A percentile compares a stretch with the other conserved stretches of the same genome.
Evolutionary conservation across 2,888 invertebrate genomes (phyloP).

Genomic region (Sesia apiformis): DNA sequence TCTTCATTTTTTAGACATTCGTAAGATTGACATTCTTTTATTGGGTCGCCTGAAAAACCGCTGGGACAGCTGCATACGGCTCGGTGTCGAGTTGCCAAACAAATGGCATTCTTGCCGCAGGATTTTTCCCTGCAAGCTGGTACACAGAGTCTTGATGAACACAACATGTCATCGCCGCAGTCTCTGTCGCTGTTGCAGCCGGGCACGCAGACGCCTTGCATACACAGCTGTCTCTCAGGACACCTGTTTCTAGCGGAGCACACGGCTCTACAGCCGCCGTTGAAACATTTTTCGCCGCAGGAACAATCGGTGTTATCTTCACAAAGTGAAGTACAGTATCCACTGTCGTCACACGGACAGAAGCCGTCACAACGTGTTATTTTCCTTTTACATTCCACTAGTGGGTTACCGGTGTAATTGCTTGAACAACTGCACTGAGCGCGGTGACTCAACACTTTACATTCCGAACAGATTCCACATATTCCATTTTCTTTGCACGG

Average conservation of each 20-base stretch:
- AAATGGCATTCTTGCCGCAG: constrained; percentile 87
- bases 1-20: constrained; percentile 85
- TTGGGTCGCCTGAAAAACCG: constrained; percentile 88
- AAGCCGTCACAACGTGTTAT: constrained; percentile 81
- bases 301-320: constrained; percentile 79
- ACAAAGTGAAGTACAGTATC: constrained; percentile 85
- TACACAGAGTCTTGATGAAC: constrained; percentile 78
- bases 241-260: constrained; percentile 83
- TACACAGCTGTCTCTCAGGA: constrained; percentile 84
- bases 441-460: constrained; percentile 87
- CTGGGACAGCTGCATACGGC: constrained; percentile 91
- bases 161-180: constrained; percentile 84
- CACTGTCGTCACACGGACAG: constrained; percentile 87
- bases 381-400: constrained; percentile 83
- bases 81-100: constrained; percentile 85
- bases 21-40: constrained; percentile 81
- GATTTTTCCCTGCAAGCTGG: constrained; percentile 81
- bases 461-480: constrained; percentile 89
- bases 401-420: constrained; percentile 87
- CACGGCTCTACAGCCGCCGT: constrained; percentile 81
- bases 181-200: constrained; percentile 88
- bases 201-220: constrained; percentile 80
- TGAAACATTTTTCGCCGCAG: constrained; percentile 86
- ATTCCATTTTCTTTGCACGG: constrained; percentile 83
- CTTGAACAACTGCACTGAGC: constrained; percentile 90